Conservation (phyloP, 2,888 invertebrate genomes). For the Caenorhabditis auriculariae region DNA sequence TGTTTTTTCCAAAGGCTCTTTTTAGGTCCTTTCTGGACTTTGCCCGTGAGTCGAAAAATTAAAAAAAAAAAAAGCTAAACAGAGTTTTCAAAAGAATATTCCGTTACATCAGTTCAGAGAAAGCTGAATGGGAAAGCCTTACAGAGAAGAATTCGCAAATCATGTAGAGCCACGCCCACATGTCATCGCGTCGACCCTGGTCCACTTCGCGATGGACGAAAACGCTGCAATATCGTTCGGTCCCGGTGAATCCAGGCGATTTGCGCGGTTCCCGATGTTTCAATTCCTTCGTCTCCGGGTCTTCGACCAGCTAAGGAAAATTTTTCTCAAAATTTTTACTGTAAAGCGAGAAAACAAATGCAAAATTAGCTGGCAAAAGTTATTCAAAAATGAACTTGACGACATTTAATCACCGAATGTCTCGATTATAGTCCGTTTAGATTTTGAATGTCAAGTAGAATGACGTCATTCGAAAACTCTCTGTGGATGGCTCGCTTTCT, state of each 20-base stretch:
- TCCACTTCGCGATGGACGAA: constrained; percentile 38
- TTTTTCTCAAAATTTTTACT: neutral
- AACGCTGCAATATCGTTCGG: constrained; percentile 42
- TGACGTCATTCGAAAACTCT: neutral
- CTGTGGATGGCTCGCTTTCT: neutral
- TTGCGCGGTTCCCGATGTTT: constrained; percentile 29
- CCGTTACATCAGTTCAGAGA: neutral
- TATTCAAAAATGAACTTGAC: no score
- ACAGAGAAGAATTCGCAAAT: constrained; percentile 43
- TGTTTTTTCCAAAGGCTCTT: no score
- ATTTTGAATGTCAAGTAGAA: constrained; percentile 14
- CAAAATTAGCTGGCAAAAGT: no score
- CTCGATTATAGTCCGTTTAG: constrained; percentile 11
- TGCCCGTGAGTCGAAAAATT: no score
- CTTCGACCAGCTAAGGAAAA: no score
- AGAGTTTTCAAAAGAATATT: no score
- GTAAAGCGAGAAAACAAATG: no score
- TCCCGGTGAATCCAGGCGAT: constrained; percentile 42
- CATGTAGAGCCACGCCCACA: constrained; percentile 55
- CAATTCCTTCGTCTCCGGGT: constrained; percentile 3
- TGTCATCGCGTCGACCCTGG: constrained; percentile 52
- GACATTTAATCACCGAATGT: no score
- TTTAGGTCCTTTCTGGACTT: neutral
- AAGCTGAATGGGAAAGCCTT: neutral
- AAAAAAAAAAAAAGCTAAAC: no score